phyloP scores from a whole-genome alignment of 2,797 vertebrate species.

The Mormyrops boulengeri region DNA sequence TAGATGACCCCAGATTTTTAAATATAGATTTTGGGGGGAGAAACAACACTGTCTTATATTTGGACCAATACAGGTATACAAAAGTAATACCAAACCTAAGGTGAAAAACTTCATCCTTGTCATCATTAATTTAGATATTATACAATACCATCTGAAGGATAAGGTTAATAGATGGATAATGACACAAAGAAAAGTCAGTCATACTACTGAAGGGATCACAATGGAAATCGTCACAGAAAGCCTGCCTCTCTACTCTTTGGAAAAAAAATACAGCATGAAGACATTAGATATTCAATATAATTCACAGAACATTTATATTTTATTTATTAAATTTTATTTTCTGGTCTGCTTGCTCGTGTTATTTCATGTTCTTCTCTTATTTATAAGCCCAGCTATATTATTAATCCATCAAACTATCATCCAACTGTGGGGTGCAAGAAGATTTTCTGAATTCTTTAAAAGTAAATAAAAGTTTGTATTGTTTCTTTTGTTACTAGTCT shows the following conservation, averaged over 20 bases:
- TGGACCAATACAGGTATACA: not conserved
- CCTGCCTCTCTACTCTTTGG: constrained; percentile 42
- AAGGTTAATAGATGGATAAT: not conserved
- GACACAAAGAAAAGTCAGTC: not conserved
- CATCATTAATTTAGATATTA: not conserved
- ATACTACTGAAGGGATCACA: not conserved
- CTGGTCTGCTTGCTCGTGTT: constrained; percentile 13
- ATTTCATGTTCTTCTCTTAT: not conserved
- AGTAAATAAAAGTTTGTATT: not conserved
- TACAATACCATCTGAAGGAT: not conserved
- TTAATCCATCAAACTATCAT: not conserved
- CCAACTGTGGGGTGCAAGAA: not conserved
- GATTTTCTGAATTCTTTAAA: not conserved
- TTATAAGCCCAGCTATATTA: not conserved
- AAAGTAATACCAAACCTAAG: not conserved
- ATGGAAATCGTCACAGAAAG: not conserved
- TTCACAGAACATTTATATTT: constrained; percentile 10
- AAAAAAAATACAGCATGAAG: constrained; percentile 37
- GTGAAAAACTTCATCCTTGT: not conserved
- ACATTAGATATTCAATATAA: constrained; percentile 27
- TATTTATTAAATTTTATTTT: not conserved
- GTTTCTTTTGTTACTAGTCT: not conserved
- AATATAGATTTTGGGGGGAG: not conserved
- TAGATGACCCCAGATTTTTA: not conserved
- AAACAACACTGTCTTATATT: not conserved